Conservation (phyloP, 35 echinoderm and acorn worm genomes). For the Ophioderma brevispina region DNA sequence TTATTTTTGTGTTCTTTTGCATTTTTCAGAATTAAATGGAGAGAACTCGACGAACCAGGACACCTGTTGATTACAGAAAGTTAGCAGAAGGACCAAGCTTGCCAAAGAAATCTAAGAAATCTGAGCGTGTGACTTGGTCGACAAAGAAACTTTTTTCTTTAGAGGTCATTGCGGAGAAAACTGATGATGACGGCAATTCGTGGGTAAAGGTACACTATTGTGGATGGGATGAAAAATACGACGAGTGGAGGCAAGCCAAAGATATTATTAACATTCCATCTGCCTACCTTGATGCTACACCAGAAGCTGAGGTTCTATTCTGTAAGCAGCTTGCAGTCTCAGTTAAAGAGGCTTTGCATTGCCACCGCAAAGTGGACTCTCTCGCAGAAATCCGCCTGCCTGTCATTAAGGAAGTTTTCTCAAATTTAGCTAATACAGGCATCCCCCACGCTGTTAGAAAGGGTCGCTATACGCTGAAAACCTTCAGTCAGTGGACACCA, state of each 20-base stretch:
- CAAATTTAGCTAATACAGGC: background rate
- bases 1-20: no score
- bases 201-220: background rate
- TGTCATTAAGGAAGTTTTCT: conserved; percentile 14
- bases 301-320: background rate
- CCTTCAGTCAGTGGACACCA: background rate
- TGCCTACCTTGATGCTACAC: background rate
- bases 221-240: background rate
- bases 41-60: no score
- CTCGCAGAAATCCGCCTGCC: background rate
- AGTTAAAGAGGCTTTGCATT: background rate
- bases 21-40: no score
- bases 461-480: background rate
- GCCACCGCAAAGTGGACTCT: background rate
- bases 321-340: background rate
- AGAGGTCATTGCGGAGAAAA: background rate
- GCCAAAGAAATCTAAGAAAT: no score
- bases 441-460: background rate
- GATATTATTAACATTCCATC: background rate
- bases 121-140: background rate
- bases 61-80: no score
- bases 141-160: background rate
- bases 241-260: background rate
- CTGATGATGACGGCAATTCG: background rate
- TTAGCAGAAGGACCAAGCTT: no score